Percentiles rank a stretch among this genome's conserved stretches.
These are phyloP conservation scores for Microcebus griseorufus DNA, from an alignment of 2,113 vertebrate species.

Conservation along the genomic window DNA sequence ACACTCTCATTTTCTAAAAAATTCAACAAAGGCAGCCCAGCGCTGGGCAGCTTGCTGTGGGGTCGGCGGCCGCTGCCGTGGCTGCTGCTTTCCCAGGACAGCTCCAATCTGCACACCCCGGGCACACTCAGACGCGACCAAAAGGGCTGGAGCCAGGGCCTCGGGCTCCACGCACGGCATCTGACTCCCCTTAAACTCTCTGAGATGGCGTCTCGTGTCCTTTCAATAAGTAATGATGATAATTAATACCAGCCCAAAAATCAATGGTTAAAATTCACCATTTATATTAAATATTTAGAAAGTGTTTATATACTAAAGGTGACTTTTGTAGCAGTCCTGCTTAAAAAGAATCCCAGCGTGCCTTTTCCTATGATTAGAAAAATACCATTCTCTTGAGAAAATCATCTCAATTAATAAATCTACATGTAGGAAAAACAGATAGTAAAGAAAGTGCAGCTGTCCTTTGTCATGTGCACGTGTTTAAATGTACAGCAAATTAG, in stretches of 20 bases:
- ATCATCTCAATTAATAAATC: background rate
- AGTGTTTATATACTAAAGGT: background rate
- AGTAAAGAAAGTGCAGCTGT: background rate
- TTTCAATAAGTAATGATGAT: constrained; percentile 48
- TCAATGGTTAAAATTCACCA: constrained; percentile 14
- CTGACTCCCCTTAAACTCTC: background rate
- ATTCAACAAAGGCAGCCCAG: background rate
- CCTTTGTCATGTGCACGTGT: background rate
- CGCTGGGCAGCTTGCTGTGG: background rate
- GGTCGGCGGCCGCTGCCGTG: background rate
- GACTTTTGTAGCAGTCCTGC: background rate
- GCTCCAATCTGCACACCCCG: background rate
- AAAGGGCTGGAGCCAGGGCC: background rate
- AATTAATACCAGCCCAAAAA: constrained; percentile 14
- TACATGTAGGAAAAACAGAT: background rate
- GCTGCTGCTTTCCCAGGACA: background rate
- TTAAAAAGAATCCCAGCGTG: background rate
- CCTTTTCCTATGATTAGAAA: constrained; percentile 24
- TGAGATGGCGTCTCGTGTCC: background rate
- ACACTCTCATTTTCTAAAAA: constrained; percentile 49
- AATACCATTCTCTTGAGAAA: background rate
- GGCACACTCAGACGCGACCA: background rate
- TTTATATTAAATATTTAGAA: constrained; percentile 57
- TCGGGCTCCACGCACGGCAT: background rate
- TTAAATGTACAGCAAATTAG: background rate